Base-by-base conservation (phyloP, 2,113 vertebrate genomes). In the Felis catus region DNA sequence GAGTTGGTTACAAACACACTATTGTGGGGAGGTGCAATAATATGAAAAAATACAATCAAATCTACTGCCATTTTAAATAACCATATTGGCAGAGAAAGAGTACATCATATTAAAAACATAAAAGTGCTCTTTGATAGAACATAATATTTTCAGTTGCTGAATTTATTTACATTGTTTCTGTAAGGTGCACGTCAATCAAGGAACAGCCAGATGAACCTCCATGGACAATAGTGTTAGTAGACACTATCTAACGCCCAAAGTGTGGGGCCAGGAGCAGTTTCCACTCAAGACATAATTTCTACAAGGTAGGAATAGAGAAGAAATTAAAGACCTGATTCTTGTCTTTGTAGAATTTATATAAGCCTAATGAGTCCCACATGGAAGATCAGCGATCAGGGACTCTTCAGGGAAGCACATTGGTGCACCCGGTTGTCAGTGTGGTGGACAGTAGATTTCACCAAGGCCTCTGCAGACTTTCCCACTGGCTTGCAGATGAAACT, bases 1-100 rank as follows among this genome's bases (percentile, higher is more conserved):
- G 76, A 94, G 39, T 95, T 97, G 98, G 91, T 97, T 97, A 98
- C 85, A 91, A 98, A 97, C 93, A 97, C 85, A 84, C n/a, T 97
- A 80, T 81, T 70, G 10, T 27, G 36, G 94, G 91, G 85, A 97
- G n/a, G 95, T 93, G 78, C 88, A 87, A 86, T 68, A 89, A 68
- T 81, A 93, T 91, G 94, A 92, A 93, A 97, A 94, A 98, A 87
- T 41, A 97, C 33, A 95, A 94, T 27, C 12, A 45, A 45, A 89
- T 81, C 65, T 89, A 76, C 92, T 97, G 92, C 74, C 96, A 88
- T 95, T 98, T 98, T 97, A 97, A 94, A 98, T 92, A 95, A 96
- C 58, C 94, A 94, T 71, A 97, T 92, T 86, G 91, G 89, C 36
- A 83, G 51, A 73, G 82, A 96, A 96, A 92, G 45, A 97, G 95